These are phyloP conservation scores for Xyliphius kryptos DNA, from an alignment of 2,113 vertebrate species.

Conservation along the genomic window DNA sequence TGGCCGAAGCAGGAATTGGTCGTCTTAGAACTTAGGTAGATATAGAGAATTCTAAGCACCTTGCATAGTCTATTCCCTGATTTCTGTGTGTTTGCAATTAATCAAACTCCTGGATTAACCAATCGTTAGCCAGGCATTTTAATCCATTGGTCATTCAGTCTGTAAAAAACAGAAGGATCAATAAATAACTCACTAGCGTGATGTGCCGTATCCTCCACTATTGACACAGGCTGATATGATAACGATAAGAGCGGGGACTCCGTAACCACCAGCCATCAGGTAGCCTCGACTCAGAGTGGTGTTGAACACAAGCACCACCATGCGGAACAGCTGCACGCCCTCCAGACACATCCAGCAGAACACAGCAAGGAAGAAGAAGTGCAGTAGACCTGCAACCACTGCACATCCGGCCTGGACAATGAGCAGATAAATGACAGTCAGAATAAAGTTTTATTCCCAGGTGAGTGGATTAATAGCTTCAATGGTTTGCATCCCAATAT, in stretches of 20 bases:
- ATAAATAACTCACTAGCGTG: slow-evolving; percentile 57
- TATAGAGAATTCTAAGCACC: no score
- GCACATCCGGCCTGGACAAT: slow-evolving; percentile 64
- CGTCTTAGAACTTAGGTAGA: no score
- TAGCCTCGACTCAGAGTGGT: slow-evolving; percentile 59
- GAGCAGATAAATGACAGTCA: not conserved
- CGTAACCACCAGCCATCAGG: slow-evolving; percentile 71
- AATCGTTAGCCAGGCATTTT: no score
- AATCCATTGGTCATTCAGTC: no score
- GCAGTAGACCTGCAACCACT: slow-evolving; percentile 73
- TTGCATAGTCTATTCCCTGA: no score
- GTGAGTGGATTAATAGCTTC: no score
- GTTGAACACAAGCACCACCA: slow-evolving; percentile 78
- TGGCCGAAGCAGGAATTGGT: no score
- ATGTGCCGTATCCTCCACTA: slow-evolving; percentile 63
- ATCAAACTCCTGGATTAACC: no score
- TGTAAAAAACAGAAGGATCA: no score
- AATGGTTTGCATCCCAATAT: no score
- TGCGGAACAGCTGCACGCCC: slow-evolving; percentile 78
- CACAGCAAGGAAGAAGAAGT: slow-evolving; percentile 75
- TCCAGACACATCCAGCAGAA: slow-evolving; percentile 90
- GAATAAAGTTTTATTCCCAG: not conserved
- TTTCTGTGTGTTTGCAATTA: no score
- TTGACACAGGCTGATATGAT: slow-evolving; percentile 55
- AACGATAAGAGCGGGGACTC: slow-evolving; percentile 70